Evolutionary conservation across 2,113 vertebrate species (phyloP).

Genomic region (Arvicanthis niloticus): DNA sequence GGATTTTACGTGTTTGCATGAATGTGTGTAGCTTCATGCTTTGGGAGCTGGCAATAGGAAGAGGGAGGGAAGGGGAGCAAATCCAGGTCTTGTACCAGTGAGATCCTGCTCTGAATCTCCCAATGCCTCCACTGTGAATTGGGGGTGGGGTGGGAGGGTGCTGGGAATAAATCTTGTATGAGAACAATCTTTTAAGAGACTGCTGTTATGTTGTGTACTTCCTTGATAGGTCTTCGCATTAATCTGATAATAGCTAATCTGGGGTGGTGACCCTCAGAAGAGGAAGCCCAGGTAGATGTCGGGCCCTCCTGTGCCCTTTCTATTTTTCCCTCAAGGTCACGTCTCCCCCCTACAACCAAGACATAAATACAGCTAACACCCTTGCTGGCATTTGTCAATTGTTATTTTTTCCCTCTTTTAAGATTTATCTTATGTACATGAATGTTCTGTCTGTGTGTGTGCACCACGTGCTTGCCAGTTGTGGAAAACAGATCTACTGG

Average conservation of each 20-base stretch:
- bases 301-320: neutral
- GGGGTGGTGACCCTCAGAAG: neutral
- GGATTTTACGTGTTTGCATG: constrained; percentile 55
- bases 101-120: constrained; percentile 71
- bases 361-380: neutral
- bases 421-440: neutral
- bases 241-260: neutral
- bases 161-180: constrained; percentile 81
- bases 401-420: neutral
- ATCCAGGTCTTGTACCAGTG: constrained; percentile 53
- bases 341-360: neutral
- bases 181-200: constrained; percentile 61
- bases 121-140: constrained; percentile 81
- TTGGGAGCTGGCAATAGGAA: constrained; percentile 57
- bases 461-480: neutral
- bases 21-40: constrained; percentile 63
- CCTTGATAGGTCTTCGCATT: neutral
- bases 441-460: neutral
- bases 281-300: neutral
- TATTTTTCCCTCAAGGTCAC: neutral
- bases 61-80: constrained; percentile 53
- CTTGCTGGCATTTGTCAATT: neutral
- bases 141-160: constrained; percentile 47
- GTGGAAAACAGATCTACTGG: neutral
- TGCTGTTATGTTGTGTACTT: neutral